A percentile compares a stretch with the other conserved stretches of the same genome.
Conservation (phyloP, 2,113 vertebrate genomes). For the Dolichallabes microphthalmus region DNA sequence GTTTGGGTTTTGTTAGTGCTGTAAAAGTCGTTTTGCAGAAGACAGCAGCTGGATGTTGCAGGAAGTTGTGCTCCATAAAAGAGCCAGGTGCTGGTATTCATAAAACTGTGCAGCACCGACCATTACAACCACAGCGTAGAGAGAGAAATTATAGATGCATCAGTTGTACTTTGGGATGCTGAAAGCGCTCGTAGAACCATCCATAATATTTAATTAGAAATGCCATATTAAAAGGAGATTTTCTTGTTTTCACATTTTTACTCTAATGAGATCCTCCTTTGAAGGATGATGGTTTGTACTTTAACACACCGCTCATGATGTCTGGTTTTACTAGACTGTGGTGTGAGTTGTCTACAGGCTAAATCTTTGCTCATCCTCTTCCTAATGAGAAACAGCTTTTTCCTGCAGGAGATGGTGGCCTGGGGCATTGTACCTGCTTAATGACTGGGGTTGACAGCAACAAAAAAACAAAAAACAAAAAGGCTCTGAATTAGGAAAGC, state of each 20-base stretch:
- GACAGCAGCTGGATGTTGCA: slow-evolving; percentile 26
- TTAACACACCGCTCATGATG: slow-evolving; percentile 58
- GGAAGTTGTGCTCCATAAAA: slow-evolving; percentile 25
- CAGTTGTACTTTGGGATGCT: slow-evolving; percentile 2
- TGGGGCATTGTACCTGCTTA: slow-evolving; percentile 5
- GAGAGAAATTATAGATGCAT: background rate
- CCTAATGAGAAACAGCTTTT: slow-evolving; percentile 48
- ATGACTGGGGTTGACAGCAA: slow-evolving; percentile 11
- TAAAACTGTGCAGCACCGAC: slow-evolving; percentile 24
- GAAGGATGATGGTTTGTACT: background rate
- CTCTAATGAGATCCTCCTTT: slow-evolving; percentile 5
- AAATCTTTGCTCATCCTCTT: slow-evolving; percentile 42
- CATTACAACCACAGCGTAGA: slow-evolving; percentile 23
- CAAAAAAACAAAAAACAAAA: background rate
- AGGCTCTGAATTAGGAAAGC: background rate
- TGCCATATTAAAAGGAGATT: background rate
- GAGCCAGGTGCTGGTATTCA: slow-evolving; percentile 34
- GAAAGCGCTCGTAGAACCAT: background rate
- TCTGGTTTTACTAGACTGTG: slow-evolving; percentile 56
- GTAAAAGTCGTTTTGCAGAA: slow-evolving; percentile 2
- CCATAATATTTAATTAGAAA: background rate
- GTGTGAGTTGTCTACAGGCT: slow-evolving; percentile 16
- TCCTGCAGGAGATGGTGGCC: slow-evolving; percentile 30
- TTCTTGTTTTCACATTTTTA: background rate
- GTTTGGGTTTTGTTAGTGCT: slow-evolving; percentile 16